Percentiles rank a stretch among this genome's conserved stretches.
These are phyloP conservation scores for Odontocerum albicorne DNA, from an alignment of 2,888 invertebrate genomes.

Conservation along the genomic window DNA sequence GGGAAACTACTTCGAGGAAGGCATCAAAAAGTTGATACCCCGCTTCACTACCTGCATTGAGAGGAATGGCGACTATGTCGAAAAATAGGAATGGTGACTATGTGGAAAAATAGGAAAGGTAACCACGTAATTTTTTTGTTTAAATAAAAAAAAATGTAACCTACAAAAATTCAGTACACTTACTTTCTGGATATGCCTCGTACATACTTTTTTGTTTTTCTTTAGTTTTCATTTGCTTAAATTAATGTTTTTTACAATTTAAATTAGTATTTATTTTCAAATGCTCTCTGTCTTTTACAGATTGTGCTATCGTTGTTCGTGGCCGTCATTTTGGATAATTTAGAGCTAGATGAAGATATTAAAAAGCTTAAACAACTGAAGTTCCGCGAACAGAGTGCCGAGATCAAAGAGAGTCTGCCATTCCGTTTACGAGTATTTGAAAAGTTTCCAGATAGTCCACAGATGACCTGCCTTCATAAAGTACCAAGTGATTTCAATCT, in stretches of 20 bases:
- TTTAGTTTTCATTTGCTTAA: background rate
- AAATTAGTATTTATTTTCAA: conserved; percentile 4
- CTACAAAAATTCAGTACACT: too few species aligned
- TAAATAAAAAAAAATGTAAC: too few species aligned
- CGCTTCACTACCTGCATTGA: too few species aligned
- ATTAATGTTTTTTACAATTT: too few species aligned
- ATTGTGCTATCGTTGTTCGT: conserved; percentile 99
- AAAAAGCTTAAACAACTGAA: conserved; percentile 98
- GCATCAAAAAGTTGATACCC: too few species aligned
- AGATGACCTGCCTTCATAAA: conserved; percentile 95
- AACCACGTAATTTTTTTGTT: too few species aligned
- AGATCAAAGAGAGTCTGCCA: conserved; percentile 96
- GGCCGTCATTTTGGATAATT: conserved; percentile 98
- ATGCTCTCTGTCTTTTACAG: conserved; percentile 49
- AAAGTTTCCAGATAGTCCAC: conserved; percentile 97
- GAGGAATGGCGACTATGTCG: too few species aligned
- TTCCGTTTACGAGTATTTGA: conserved; percentile 95
- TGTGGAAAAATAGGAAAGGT: too few species aligned
- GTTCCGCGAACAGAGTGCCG: conserved; percentile 96
- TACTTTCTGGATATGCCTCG: too few species aligned
- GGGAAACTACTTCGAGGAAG: too few species aligned
- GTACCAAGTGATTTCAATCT: conserved; percentile 90
- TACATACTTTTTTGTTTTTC: background rate
- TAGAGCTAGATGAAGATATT: conserved; percentile 98
- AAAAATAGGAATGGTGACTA: too few species aligned